These are phyloP conservation scores for Aphelenchoides besseyi DNA, from an alignment of 1,140 invertebrate species.

Conservation along the genomic window DNA sequence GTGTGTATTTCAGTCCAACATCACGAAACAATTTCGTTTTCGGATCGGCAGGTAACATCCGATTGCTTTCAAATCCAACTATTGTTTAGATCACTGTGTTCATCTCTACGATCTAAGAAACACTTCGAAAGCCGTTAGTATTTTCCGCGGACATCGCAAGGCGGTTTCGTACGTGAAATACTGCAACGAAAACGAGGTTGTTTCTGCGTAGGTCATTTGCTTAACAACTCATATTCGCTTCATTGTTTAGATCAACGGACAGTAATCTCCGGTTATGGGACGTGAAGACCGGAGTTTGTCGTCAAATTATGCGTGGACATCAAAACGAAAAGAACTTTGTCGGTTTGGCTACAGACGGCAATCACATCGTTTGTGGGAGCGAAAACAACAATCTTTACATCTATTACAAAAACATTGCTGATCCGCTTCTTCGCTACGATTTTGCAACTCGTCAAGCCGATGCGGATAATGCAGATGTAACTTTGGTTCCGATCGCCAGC, in stretches of 20 bases:
- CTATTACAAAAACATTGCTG: slow-evolving; percentile 84
- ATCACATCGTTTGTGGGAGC: slow-evolving; percentile 89
- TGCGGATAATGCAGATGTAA: slow-evolving; percentile 71
- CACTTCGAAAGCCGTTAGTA: slow-evolving; percentile 75
- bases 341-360: slow-evolving; percentile 87
- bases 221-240: slow-evolving; percentile 16
- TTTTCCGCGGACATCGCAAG: slow-evolving; percentile 87
- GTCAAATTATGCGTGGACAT: slow-evolving; percentile 85
- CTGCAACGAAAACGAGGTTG: slow-evolving; percentile 80
- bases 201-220: slow-evolving; percentile 72
- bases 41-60: slow-evolving; percentile 74
- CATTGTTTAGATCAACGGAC: slow-evolving; percentile 74
- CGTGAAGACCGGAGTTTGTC: slow-evolving; percentile 71
- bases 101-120: slow-evolving; percentile 91
- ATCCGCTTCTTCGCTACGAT: slow-evolving; percentile 80
- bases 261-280: slow-evolving; percentile 90
- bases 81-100: slow-evolving; percentile 79
- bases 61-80: slow-evolving; percentile 18
- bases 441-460: slow-evolving; percentile 70
- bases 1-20: slow-evolving; percentile 89
- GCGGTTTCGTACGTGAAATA: slow-evolving; percentile 95
- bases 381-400: slow-evolving; percentile 91
- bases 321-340: slow-evolving; percentile 96
- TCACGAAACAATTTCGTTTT: slow-evolving; percentile 82
- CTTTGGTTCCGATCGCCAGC: slow-evolving; percentile 9